Conservation (phyloP, 2,113 vertebrate genomes). For the Ciconia stormi region DNA sequence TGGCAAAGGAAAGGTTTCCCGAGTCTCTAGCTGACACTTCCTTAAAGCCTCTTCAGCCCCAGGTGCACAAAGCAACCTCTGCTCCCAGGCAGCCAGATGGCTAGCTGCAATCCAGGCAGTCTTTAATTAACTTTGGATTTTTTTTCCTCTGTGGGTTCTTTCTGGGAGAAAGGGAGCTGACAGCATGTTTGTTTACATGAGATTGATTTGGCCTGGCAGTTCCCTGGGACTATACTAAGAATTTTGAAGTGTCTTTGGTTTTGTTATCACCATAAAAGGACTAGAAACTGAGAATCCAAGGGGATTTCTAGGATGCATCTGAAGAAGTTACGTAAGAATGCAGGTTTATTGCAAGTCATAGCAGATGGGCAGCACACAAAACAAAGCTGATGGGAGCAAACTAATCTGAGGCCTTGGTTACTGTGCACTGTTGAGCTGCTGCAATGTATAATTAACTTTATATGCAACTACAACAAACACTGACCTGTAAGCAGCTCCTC, state of each 20-base stretch:
- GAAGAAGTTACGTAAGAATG: neutral
- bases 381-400: neutral
- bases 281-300: neutral
- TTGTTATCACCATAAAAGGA: neutral
- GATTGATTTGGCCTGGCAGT: neutral
- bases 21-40: neutral
- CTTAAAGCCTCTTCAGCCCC: neutral
- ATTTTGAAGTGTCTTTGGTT: neutral
- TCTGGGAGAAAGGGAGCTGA: neutral
- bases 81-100: conserved; percentile 37
- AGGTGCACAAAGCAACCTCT: conserved; percentile 20
- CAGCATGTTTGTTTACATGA: neutral
- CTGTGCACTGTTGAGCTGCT: neutral
- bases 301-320: neutral
- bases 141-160: neutral
- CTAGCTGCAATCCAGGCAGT: conserved; percentile 12
- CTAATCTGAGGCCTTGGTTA: neutral
- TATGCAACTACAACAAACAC: neutral
- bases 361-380: neutral
- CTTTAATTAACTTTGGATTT: neutral
- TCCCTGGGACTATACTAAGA: neutral
- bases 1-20: neutral
- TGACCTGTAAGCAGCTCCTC: neutral
- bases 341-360: neutral
- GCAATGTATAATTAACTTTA: neutral